phyloP scores from a whole-genome alignment of 2,888 invertebrate species.

The Papilio gigon region DNA sequence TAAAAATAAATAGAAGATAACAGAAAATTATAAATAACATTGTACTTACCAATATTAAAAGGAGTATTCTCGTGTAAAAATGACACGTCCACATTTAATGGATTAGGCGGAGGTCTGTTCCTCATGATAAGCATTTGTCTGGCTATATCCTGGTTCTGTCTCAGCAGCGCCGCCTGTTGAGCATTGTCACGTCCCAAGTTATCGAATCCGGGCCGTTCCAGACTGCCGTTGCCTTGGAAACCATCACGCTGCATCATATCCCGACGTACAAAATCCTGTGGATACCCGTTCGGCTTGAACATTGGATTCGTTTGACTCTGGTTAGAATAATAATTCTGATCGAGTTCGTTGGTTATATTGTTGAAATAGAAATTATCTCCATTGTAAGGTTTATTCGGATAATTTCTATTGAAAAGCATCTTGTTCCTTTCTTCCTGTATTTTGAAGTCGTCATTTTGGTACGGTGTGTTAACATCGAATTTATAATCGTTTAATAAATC shows the following conservation, averaged over 20 bases:
- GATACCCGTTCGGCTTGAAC: slow-evolving; percentile 70
- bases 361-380: slow-evolving; percentile 60
- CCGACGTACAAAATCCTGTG: slow-evolving; percentile 67
- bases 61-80: slow-evolving; percentile 74
- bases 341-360: slow-evolving; percentile 66
- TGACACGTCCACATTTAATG: slow-evolving; percentile 74
- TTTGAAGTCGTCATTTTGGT: slow-evolving; percentile 65
- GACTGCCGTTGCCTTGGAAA: slow-evolving; percentile 57
- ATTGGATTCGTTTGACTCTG: slow-evolving; percentile 57
- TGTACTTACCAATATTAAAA: slow-evolving; percentile 71
- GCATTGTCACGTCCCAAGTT: slow-evolving; percentile 59
- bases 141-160: slow-evolving; percentile 74
- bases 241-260: slow-evolving; percentile 64
- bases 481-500: slow-evolving; percentile 65
- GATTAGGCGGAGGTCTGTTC: slow-evolving; percentile 72
- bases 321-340: slow-evolving; percentile 68
- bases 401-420: slow-evolving; percentile 65
- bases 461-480: slow-evolving; percentile 68
- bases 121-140: slow-evolving; percentile 76
- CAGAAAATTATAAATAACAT: not conserved
- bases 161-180: slow-evolving; percentile 64
- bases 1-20: too few relatives aligned
- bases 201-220: slow-evolving; percentile 65
- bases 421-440: slow-evolving; percentile 67
- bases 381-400: slow-evolving; percentile 63